These are phyloP conservation scores for Anomalospiza imberbis DNA, from an alignment of 2,797 vertebrate species.

Conservation along the genomic window DNA sequence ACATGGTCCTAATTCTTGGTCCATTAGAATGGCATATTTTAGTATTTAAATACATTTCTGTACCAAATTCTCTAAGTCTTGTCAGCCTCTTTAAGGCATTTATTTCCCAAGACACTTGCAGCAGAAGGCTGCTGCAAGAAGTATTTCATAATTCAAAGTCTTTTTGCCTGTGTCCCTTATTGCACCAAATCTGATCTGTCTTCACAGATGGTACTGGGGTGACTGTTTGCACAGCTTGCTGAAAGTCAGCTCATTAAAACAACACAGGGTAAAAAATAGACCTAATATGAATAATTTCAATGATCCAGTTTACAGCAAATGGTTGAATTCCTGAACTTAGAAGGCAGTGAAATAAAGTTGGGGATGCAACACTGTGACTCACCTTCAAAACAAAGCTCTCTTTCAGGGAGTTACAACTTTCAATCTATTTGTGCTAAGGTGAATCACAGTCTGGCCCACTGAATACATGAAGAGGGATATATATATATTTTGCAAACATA, in stretches of 20 bases:
- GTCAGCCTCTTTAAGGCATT: not conserved
- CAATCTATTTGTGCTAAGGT: not conserved
- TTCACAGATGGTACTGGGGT: not conserved
- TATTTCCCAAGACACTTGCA: not conserved
- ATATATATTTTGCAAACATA: not conserved
- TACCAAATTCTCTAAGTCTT: not conserved
- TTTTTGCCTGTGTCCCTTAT: not conserved
- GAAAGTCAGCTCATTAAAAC: not conserved
- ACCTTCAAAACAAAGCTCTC: not conserved
- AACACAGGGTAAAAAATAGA: not conserved
- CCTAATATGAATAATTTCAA: not conserved
- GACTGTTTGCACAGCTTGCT: not conserved
- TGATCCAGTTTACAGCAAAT: not conserved
- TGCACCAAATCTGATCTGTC: not conserved
- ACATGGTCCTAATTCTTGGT: not conserved
- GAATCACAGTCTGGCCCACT: not conserved
- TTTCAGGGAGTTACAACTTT: not conserved
- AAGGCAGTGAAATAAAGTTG: not conserved
- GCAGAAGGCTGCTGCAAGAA: not conserved
- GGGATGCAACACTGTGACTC: not conserved
- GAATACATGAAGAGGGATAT: not conserved
- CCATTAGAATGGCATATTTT: not conserved
- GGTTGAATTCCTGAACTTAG: constrained; percentile 1
- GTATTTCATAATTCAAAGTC: not conserved
- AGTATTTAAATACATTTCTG: not conserved